Base-by-base conservation (phyloP, 2,797 vertebrate genomes). In the Lacerta bilineata region DNA sequence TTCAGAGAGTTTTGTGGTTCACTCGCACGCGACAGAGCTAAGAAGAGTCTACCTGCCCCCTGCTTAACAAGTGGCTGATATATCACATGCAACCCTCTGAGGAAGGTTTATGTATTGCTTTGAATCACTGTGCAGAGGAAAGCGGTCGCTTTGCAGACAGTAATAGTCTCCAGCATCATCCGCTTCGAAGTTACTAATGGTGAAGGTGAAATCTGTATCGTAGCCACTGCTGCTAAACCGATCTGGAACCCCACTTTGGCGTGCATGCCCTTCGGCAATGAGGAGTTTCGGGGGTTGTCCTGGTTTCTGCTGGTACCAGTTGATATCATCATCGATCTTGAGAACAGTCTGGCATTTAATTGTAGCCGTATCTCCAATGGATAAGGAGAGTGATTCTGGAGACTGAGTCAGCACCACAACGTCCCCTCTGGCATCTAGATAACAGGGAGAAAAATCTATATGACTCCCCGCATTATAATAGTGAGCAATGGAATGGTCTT, bases 221-320 rank as follows among this genome's bases (percentile, higher is more conserved):
- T 79, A 55, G 27, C 77, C 46, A 9, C 29, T 79, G 29, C 5
- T 79, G n/a, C 46, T 79, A 43, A 79, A 79, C 5, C 46, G 46
- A n/a, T 11, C 5, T 20, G 77, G 29, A 17, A 79, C 77, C 17
- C 46, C 77, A 17, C 9, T 33, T 2, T 3, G 5, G 23, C 43
- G 77, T 3, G 3, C 59, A 43, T 59, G 23, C 39, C 1, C 46
- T 17, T 79, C 46, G 8, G 11, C n/a, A 13, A 55, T 43, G 25
- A 79, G 29, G 46, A 59, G 46, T 33, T 46, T 79, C 1, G 77
- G 77, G 2, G 46, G 13, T 55, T 79, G 41, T 2, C n/a, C 46
- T 50, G 77, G 77, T 79, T 79, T 79, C 77, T 79, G 77, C 29
- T 55, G 77, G 46, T 79, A 79, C 77, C 77, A 79, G 29, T 79